A percentile compares a stretch with the other conserved stretches of the same genome.
These are phyloP conservation scores for Argya squamiceps DNA, from an alignment of 2,797 vertebrate genomes.

Conservation along the genomic window DNA sequence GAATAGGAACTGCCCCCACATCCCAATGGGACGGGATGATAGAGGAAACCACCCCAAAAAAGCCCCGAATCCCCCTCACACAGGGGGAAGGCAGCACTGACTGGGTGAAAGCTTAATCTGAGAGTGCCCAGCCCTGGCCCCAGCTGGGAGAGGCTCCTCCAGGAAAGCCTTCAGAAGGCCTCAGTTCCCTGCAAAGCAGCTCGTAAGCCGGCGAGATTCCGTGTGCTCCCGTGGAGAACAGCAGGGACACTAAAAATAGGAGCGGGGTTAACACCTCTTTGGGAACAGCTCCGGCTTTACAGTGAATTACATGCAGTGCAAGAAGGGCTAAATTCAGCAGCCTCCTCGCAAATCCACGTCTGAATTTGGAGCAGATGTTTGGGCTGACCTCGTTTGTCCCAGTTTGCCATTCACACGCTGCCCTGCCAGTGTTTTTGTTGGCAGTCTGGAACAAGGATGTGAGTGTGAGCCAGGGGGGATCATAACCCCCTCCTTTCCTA, in stretches of 20 bases:
- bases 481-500: neutral
- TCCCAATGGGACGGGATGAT: fast-evolving
- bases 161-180: neutral
- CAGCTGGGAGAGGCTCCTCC: neutral
- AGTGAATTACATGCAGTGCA: neutral
- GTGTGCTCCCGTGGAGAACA: neutral
- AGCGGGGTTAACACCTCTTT: neutral
- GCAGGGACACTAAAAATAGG: neutral
- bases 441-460: neutral
- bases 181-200: neutral
- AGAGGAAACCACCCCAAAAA: neutral
- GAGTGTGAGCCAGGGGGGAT: neutral
- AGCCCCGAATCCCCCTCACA: neutral
- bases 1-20: fast-evolving
- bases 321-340: neutral
- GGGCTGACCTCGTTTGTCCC: conserved; percentile 13
- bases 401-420: neutral
- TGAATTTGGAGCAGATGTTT: conserved; percentile 16
- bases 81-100: fast-evolving
- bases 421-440: neutral
- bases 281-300: neutral
- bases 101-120: neutral
- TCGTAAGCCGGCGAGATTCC: fast-evolving
- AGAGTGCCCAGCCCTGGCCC: neutral
- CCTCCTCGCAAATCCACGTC: neutral